Evolutionary conservation across 1,140 invertebrate genomes (phyloP), one percentile per base, ranked within the genome.

Genomic region (Mycetomoellerius zeteki): DNA sequence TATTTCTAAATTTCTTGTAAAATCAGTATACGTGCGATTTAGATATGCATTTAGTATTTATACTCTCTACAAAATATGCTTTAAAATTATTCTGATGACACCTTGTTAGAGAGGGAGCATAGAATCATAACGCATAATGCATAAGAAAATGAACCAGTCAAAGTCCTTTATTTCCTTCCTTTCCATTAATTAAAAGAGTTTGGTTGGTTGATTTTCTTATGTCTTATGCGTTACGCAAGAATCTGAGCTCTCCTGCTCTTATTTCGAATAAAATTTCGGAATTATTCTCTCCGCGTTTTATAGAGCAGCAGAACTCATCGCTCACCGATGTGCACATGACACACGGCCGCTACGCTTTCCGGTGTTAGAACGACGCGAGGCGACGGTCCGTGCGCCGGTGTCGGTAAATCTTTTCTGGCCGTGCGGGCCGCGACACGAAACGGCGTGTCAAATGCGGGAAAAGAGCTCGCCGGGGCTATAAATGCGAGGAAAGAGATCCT

Each of bases 381-480:
- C 16, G 71, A 52, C 73, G 30, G 77, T 69, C 47, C 62, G 30
- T 64, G 75, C 52, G 47, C 14, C 60, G 76, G 43, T 54, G 77
- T 8, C 69, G 80, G 69, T 84, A 84, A 84, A 84, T 84, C 80
- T 84, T 75, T 84, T 84, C 69, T 84, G 56, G 80, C 54, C 56
- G 69, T 54, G 65, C 52, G 24, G 78, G 33, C 78, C 33, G 69
- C 52, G 69, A 73, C 80, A 62, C 69, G 80, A 84, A 84, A 84
- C 69, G 69, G 80, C 80, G 80, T 84, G 80, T 84, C 80, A 84
- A 84, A 84, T 84, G 80, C 69, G 80, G 54, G 80, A 84, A 84
- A 84, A 84, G 80, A 84, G 69, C 80, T 75, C 54, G 80, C 54
- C 54, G 43, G 24, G 54, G 69, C 69, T 69, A 75, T 84, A 84